These are phyloP conservation scores for Tenthredo livida DNA, from an alignment of 2,888 invertebrate genomes.

Conservation along the genomic window DNA sequence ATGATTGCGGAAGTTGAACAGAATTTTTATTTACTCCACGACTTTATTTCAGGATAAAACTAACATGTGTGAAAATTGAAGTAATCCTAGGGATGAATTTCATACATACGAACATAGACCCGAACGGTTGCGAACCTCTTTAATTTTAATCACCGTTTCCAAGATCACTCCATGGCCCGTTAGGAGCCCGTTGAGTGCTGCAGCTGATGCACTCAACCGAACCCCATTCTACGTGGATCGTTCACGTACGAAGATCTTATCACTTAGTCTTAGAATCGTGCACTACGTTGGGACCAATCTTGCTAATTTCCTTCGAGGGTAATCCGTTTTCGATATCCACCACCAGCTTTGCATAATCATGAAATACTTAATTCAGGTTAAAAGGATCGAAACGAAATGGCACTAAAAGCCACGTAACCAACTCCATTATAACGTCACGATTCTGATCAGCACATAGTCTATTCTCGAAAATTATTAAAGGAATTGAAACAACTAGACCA, in stretches of 20 bases:
- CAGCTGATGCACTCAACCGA: conserved; percentile 37
- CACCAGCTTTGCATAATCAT: background rate
- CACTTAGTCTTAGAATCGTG: conserved; percentile 10
- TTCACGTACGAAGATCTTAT: conserved; percentile 17
- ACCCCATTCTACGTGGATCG: conserved; percentile 2
- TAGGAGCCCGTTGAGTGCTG: conserved; percentile 25
- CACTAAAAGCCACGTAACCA: background rate
- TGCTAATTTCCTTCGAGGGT: conserved; percentile 35
- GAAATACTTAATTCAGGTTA: background rate
- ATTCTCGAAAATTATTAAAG: background rate
- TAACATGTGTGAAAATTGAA: too few relatives aligned
- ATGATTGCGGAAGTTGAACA: background rate
- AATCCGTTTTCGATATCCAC: conserved; percentile 30
- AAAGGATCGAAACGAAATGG: background rate
- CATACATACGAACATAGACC: background rate
- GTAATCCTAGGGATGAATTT: background rate
- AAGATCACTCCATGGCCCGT: conserved; percentile 29
- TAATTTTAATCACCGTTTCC: conserved; percentile 26
- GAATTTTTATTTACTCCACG: background rate
- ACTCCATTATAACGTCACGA: background rate
- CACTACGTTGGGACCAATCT: conserved; percentile 11
- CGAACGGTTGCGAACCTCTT: background rate
- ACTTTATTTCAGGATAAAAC: too few relatives aligned
- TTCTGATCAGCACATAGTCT: background rate
- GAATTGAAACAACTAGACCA: background rate